Evolutionary conservation across 2,113 vertebrate species (phyloP), one percentile per base, ranked within the genome.

Genomic region (Phyllostomus discolor): DNA sequence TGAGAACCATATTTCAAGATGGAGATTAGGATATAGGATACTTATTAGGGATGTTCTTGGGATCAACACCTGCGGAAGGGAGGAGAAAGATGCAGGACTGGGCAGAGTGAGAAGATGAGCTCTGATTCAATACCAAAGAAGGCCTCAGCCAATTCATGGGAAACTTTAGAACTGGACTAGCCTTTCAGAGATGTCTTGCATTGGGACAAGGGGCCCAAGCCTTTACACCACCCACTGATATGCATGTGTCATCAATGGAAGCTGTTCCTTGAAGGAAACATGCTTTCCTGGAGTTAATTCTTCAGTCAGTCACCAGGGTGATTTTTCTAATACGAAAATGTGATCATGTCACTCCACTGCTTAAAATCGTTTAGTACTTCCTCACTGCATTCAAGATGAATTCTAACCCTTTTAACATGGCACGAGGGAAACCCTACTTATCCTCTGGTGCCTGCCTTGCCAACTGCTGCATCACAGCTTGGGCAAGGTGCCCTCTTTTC

Each of bases 261-360:
- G 26, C 52, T 83, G 24, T 38, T 28, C 8, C 31, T 62, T 33
- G 54, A 66, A 50, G 6, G 28, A 57, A 66, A 33, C 5, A 10
- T 90, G n/a, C 22, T 84, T 84, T 35, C 46, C 52, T 83, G 9
- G 22, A 76, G 38, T 88, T 78, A 64, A 41, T 76, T 90, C 57
- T 48, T 92, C 43, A 84, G 12, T 46, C 7, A 57, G 70, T 5
- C 28, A 84, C 35, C 35, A 76, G 70, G 79, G 33, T 83, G 59
- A 52, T 64, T 88, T 91, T 78, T 70, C 35, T 70, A 96, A 88
- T 35, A 78, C 46, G 41, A 83, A 83, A 94, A 82, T 69, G 59
- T 88, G 24, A 38, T 82, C 75, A 43, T 38, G 69, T 69, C 67
- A 43, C 14, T 26, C 28, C 16, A 24, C 15, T 81, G 28, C 16